phyloP scores from a whole-genome alignment of 2,888 invertebrate genomes.

The Eugnorisma glareosa region DNA sequence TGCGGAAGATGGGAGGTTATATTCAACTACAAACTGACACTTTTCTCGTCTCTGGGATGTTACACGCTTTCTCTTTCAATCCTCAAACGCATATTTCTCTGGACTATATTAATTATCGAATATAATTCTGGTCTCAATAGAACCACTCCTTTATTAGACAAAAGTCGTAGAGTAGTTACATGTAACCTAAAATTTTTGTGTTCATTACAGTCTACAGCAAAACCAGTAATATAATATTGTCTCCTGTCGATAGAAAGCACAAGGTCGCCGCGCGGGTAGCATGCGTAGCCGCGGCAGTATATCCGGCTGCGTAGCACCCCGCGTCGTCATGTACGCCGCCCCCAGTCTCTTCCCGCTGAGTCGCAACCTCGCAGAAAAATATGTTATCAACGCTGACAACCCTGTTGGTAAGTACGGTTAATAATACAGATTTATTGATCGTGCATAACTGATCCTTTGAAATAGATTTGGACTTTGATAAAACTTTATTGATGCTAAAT shows the following conservation, averaged over 20 bases:
- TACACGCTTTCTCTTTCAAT: background rate
- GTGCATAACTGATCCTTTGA: background rate
- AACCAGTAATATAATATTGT: background rate
- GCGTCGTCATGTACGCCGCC: slow-evolving; percentile 94
- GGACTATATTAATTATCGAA: too few species aligned
- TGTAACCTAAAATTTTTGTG: background rate
- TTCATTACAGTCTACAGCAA: background rate
- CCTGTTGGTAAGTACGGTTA: slow-evolving; percentile 80
- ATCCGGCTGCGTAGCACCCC: slow-evolving; percentile 89
- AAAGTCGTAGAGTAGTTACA: background rate
- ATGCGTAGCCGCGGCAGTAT: slow-evolving; percentile 87
- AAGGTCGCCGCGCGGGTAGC: slow-evolving; percentile 87
- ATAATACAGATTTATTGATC: background rate
- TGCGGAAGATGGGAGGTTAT: background rate
- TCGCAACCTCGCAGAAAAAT: slow-evolving; percentile 95
- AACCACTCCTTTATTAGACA: too few species aligned
- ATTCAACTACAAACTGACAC: background rate
- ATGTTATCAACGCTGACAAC: slow-evolving; percentile 91
- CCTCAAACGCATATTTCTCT: background rate
- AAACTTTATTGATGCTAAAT: background rate
- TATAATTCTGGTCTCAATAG: background rate
- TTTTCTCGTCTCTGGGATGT: too few species aligned
- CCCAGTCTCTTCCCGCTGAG: slow-evolving; percentile 94
- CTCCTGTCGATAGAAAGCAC: slow-evolving; percentile 81
- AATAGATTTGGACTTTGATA: background rate